Evolutionary conservation across 2,888 invertebrate species (phyloP), one percentile per base, ranked within the genome.

Genomic region (Candidula unifasciata): DNA sequence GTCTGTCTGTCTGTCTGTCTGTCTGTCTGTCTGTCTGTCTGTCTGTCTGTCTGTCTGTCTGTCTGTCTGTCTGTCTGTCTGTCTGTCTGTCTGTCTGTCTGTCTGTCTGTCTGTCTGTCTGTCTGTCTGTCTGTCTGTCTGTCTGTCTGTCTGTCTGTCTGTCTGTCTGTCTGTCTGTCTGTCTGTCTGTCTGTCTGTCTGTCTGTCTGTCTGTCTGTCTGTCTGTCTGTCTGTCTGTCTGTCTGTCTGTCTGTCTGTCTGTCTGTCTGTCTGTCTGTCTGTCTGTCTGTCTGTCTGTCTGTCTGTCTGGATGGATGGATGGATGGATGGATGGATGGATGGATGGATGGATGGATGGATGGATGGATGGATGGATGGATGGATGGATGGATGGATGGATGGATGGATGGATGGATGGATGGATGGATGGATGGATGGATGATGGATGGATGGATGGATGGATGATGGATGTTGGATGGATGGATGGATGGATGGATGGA

Each of bases 1-100:
- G 27, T 54, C 66, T 83, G 69, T 78, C 66, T 77, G 78, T 69
- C 66, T 83, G 78, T 78, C 66, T 83, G 69, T 83, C 66, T 83
- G 78, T 83, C 66, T 83, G 60, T 79, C 69, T 83, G 79, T 83
- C 69, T 79, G 79, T 79, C 52, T 78, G 71, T 83, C 66, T 83
- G 83, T 79, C 68, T 83, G 79, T 79, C 52, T 83, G 71, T 54
- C 52, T 79, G 83, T 78, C 68, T 71, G 71, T 68, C 64, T 69
- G 77, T 68, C 64, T 68, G 83, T 78, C 64, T 77, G 78, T 54
- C 57, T 74, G 76, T 82, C 57, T 76, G 82, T 82, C 57, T 82
- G 82, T 82, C 37, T 73, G 73, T 52, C 57, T 57, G 81, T 73
- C 57, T 73, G 81, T 73, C 57, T 73, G 73, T 73, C 57, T 73